phyloP scores from a whole-genome alignment of 2,113 vertebrate genomes.

The Strix uralensis region DNA sequence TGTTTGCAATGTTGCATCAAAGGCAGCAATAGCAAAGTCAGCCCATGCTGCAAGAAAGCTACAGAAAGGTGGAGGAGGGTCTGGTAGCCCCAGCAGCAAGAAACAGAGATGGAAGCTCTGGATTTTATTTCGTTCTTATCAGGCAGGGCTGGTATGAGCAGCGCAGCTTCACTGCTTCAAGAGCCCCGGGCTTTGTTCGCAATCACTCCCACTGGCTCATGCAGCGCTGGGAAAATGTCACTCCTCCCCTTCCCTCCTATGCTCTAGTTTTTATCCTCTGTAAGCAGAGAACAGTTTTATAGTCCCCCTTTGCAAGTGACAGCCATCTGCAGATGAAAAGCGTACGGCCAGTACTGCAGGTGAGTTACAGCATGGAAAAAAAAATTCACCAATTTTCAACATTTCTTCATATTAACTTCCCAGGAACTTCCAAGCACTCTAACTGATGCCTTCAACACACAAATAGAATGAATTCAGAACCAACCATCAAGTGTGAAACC shows the following conservation, averaged over 20 bases:
- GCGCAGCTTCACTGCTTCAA: neutral
- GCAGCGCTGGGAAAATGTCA: neutral
- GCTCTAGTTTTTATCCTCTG: constrained; percentile 25
- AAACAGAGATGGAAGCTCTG: neutral
- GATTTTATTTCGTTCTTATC: neutral
- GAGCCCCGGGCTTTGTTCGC: constrained; percentile 50
- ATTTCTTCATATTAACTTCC: neutral
- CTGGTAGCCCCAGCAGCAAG: neutral
- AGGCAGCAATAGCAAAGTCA: neutral
- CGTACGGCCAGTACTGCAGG: neutral
- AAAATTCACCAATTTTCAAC: neutral
- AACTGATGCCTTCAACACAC: neutral
- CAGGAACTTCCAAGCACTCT: neutral
- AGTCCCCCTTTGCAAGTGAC: neutral
- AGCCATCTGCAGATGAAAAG: neutral
- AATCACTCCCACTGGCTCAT: constrained; percentile 55
- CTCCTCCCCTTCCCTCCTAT: constrained; percentile 7
- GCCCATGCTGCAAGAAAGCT: neutral
- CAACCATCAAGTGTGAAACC: neutral
- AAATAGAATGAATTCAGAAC: neutral
- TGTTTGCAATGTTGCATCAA: neutral
- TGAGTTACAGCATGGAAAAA: neutral
- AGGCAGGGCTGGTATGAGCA: neutral
- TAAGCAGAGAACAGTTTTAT: neutral
- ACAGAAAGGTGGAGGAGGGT: neutral